Conservation (phyloP, 2,888 invertebrate genomes). For the Allophyes oxyacanthae region DNA sequence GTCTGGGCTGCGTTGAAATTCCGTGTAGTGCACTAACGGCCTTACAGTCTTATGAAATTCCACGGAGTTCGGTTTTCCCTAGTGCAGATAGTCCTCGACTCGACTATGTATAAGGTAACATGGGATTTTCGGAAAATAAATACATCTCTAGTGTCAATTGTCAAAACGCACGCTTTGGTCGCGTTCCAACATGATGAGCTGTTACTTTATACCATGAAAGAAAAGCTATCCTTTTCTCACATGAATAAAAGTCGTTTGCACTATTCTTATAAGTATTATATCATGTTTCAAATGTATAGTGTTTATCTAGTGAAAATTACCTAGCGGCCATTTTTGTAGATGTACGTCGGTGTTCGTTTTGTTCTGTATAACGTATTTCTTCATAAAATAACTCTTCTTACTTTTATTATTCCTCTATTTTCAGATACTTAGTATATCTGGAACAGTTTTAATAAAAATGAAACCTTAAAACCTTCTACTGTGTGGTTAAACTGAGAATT, state of each 20-base stretch:
- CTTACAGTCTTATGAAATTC: too few relatives aligned
- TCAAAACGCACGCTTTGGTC: conserved; percentile 50
- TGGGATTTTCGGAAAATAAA: conserved; percentile 14
- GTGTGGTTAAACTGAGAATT: conserved; percentile 31
- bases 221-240: conserved; percentile 9
- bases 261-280: background rate
- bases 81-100: background rate
- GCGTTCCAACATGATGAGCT: conserved; percentile 30
- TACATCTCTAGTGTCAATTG: conserved; percentile 46
- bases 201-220: background rate
- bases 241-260: background rate
- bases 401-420: conserved; percentile 9
- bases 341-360: conserved; percentile 49
- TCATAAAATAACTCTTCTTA: conserved; percentile 17
- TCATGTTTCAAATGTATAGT: conserved; percentile 29
- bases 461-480: conserved; percentile 17
- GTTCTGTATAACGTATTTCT: conserved; percentile 31
- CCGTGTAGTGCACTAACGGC: too few relatives aligned
- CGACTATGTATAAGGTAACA: background rate
- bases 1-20: too few relatives aligned
- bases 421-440: conserved; percentile 5
- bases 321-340: conserved; percentile 54
- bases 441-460: conserved; percentile 31
- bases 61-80: too few relatives aligned
- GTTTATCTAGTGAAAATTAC: background rate